Conservation (phyloP, 2,888 invertebrate genomes). For the Deladenus siricidicola region DNA sequence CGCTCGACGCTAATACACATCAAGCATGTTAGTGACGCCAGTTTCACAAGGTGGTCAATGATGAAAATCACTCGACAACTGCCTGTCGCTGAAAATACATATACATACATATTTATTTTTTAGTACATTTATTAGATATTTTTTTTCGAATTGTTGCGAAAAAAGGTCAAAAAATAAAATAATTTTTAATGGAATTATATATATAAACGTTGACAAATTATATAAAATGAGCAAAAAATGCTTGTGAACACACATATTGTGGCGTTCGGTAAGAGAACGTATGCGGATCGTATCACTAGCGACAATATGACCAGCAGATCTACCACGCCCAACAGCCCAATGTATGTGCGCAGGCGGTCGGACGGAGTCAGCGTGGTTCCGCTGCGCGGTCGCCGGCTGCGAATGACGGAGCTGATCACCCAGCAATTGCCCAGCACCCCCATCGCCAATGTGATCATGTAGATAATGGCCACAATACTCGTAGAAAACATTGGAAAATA, state of each 20-base stretch:
- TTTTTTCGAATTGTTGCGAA: no score
- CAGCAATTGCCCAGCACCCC: conserved; percentile 48
- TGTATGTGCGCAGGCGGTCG: conserved; percentile 41
- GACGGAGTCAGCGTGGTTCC: conserved; percentile 16
- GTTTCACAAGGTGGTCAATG: conserved; percentile 44
- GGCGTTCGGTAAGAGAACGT: conserved; percentile 43
- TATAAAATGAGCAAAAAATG: no score
- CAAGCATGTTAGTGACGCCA: conserved; percentile 45
- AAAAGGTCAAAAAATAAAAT: neutral
- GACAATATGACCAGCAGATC: conserved; percentile 47
- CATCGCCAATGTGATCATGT: conserved; percentile 33
- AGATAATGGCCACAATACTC: conserved; percentile 26
- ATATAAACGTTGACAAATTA: conserved; percentile 12
- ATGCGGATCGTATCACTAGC: conserved; percentile 38
- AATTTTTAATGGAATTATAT: neutral
- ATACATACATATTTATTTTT: neutral
- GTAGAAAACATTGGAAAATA: no score
- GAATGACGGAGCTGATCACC: conserved; percentile 49
- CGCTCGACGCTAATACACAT: conserved; percentile 49
- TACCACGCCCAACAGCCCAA: conserved; percentile 45
- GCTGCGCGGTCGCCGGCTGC: conserved; percentile 37
- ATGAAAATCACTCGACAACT: conserved; percentile 45
- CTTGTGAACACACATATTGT: no score
- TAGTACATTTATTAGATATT: neutral
- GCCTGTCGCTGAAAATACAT: conserved; percentile 15